Base-by-base conservation (phyloP, 2,797 vertebrate genomes). In the Alauda arvensis region DNA sequence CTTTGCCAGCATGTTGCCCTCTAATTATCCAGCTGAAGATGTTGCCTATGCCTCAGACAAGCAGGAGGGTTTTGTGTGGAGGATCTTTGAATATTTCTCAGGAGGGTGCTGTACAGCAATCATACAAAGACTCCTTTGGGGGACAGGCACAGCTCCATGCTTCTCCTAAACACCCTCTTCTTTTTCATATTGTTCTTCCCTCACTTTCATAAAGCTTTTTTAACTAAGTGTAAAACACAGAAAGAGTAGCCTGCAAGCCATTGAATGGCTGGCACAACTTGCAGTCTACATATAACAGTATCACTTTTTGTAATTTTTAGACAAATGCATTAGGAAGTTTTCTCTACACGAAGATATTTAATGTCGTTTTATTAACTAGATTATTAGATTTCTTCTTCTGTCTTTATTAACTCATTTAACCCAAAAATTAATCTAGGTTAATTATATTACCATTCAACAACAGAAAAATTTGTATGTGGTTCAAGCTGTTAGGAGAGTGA, bases 11-110 rank as follows among this genome's bases (percentile, higher is more conserved):
- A 18, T 72, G 89, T 85, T 89, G 89, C 59, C 69, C 79, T 60
- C 75, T 94, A 93, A 96, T 94, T 94, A 95, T 85, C 37, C 49
- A 83, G 19, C 70, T 86, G 78, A 85, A 80, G 66, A 62, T 72
- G 74, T 79, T 89, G 83, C 62, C 24, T 39, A 21, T 84, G 75
- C 84, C 40, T 61, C 43, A 83, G 67, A 89, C 13, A 62, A 65
- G 6, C 42, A 66, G 76, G 55, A 85, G 63, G 82, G 65, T 74
- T 92, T 77, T 51, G 20, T 40, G 34, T 75, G 49, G 2, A 68
- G 12, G 21, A 78, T 77, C 71, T 81, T 66, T 78, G 69, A 91
- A 83, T 40, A 48, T 81, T 88, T 93, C 65, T 91, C 40, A 62
- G 52, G 31, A 86, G 68, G 37, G 63, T 85, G 60, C 57, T 63